Percentiles rank a stretch among this genome's conserved stretches.
These are phyloP conservation scores for Thaleichthys pacificus DNA, from an alignment of 2,797 vertebrate genomes.

Conservation along the genomic window DNA sequence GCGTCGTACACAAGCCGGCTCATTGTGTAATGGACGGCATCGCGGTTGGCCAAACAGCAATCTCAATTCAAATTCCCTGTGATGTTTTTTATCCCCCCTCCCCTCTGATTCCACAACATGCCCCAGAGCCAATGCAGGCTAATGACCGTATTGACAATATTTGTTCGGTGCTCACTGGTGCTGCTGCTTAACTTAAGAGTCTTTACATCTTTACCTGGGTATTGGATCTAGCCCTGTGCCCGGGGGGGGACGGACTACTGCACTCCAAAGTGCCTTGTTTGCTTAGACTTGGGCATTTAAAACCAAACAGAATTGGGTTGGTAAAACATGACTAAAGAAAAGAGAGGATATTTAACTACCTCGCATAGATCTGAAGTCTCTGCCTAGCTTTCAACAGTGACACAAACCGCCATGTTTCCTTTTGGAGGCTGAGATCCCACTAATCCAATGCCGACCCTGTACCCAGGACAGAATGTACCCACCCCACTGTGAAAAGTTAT, in stretches of 20 bases:
- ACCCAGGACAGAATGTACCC: constrained; percentile 41
- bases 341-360: no score
- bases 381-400: no score
- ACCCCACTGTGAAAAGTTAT: constrained; percentile 49
- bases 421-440: background rate
- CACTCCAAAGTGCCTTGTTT: background rate
- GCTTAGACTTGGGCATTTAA: no score
- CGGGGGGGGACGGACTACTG: background rate
- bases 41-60: constrained; percentile 62
- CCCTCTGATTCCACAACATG: constrained; percentile 43
- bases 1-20: constrained; percentile 67
- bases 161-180: constrained; percentile 15
- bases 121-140: constrained; percentile 11
- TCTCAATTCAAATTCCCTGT: constrained; percentile 60
- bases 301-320: background rate
- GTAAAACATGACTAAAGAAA: background rate
- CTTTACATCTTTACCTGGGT: background rate
- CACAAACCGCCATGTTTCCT: background rate
- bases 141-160: constrained; percentile 38
- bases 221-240: background rate
- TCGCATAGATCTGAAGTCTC: no score
- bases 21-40: constrained; percentile 57
- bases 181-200: background rate
- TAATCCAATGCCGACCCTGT: constrained; percentile 1
- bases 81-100: constrained; percentile 32